phyloP scores from a whole-genome alignment of 2,888 invertebrate genomes.

The Trichopria drosophilae region DNA sequence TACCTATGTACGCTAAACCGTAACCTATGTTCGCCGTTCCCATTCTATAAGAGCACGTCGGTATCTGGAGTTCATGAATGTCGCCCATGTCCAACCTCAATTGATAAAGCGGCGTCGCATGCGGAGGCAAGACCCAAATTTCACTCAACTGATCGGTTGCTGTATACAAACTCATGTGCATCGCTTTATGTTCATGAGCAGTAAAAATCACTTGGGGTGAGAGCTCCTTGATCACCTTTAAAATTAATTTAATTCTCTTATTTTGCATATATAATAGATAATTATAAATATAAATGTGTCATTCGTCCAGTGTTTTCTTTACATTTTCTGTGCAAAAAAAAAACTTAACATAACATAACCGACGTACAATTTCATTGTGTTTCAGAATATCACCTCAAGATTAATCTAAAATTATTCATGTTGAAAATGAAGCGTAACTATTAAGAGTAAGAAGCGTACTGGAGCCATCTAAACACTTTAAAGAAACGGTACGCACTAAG shows the following conservation, averaged over 20 bases:
- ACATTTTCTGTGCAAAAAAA: too few species aligned
- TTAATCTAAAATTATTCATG: too few species aligned
- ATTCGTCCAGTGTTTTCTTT: too few species aligned
- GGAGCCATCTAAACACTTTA: too few species aligned
- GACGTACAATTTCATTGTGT: too few species aligned
- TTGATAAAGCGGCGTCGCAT: slow-evolving; percentile 56
- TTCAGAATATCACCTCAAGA: too few species aligned
- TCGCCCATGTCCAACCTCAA: slow-evolving; percentile 58
- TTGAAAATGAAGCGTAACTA: too few species aligned
- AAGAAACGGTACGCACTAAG: too few species aligned
- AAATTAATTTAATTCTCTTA: slow-evolving; percentile 9
- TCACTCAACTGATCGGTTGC: slow-evolving; percentile 53
- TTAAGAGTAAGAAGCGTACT: too few species aligned
- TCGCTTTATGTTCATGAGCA: slow-evolving; percentile 72
- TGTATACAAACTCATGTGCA: slow-evolving; percentile 59
- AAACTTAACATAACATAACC: too few species aligned
- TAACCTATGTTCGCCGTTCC: slow-evolving; percentile 85
- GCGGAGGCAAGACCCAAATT: slow-evolving; percentile 48
- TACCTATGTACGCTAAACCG: slow-evolving; percentile 80
- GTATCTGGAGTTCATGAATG: slow-evolving; percentile 79
- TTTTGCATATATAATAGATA: not conserved
- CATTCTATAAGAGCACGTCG: slow-evolving; percentile 97
- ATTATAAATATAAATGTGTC: too few species aligned
- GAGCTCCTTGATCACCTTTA: slow-evolving; percentile 65
- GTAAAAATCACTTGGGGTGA: slow-evolving; percentile 72